A percentile compares a stretch with the other conserved stretches of the same genome.
Conservation (phyloP, 1,140 invertebrate species). For the Caenorhabditis briggsae region DNA sequence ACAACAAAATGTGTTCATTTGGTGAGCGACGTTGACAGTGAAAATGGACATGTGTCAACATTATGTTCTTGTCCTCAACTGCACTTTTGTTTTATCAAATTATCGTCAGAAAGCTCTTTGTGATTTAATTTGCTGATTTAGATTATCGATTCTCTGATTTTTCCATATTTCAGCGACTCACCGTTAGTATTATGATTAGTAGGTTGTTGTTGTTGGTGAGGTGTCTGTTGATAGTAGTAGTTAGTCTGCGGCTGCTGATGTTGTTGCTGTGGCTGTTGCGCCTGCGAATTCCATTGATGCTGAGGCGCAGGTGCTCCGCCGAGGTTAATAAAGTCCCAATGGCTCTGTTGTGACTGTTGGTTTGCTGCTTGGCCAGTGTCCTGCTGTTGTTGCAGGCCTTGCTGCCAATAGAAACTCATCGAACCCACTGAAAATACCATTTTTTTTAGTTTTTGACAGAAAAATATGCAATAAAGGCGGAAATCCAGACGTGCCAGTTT, state of each 20-base stretch:
- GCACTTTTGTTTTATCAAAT: too few species aligned
- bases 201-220: background rate
- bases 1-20: too few species aligned
- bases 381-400: slow-evolving; percentile 30
- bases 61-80: too few species aligned
- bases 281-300: slow-evolving; percentile 20
- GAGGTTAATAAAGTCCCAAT: slow-evolving; percentile 45
- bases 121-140: too few species aligned
- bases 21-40: too few species aligned
- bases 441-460: background rate
- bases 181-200: slow-evolving; percentile 12
- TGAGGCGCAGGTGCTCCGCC: slow-evolving; percentile 41
- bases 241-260: background rate
- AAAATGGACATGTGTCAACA: too few species aligned
- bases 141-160: background rate
- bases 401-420: slow-evolving; percentile 35
- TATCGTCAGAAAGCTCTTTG: too few species aligned
- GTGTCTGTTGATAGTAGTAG: slow-evolving; percentile 34
- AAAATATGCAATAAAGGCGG: background rate
- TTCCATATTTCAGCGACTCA: background rate
- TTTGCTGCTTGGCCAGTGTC: slow-evolving; percentile 12
- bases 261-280: slow-evolving; percentile 25
- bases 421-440: slow-evolving; percentile 10
- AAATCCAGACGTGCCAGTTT: background rate
- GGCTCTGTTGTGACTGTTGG: slow-evolving; percentile 11